phyloP scores from a whole-genome alignment of 2,888 invertebrate species.

The Nephrotoma appendiculata region DNA sequence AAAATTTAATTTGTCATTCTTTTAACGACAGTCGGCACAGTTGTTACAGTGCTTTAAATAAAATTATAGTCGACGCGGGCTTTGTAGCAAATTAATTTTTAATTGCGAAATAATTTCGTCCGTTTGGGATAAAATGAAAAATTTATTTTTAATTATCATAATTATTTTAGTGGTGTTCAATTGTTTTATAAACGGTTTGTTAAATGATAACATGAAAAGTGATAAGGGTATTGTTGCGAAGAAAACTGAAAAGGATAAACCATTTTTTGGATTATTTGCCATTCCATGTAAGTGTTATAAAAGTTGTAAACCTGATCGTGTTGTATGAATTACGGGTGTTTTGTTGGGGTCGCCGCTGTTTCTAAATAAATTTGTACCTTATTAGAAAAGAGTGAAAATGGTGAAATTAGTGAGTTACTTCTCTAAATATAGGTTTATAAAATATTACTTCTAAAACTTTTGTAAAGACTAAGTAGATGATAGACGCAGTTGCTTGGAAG shows the following conservation, averaged over 20 bases:
- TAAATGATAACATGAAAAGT: neutral
- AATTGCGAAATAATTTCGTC: too few species aligned
- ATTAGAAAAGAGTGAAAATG: too few species aligned
- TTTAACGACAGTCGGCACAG: neutral
- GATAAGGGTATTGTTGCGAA: neutral
- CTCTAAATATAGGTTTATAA: too few species aligned
- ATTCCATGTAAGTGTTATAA: neutral
- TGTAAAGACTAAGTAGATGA: too few species aligned
- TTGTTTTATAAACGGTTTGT: neutral
- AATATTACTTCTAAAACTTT: too few species aligned
- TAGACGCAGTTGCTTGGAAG: too few species aligned
- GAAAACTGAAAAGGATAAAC: neutral
- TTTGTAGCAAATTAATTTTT: too few species aligned
- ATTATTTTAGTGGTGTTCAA: neutral
- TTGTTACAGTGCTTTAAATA: neutral
- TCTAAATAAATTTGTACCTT: too few species aligned
- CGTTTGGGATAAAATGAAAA: neutral
- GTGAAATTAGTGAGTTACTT: too few species aligned
- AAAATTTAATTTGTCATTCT: neutral
- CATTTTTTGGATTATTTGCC: conserved; percentile 1
- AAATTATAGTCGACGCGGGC: neutral
- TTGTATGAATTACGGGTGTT: too few species aligned
- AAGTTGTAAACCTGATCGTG: too few species aligned
- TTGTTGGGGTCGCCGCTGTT: too few species aligned
- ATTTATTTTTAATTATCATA: neutral